These are phyloP conservation scores for Platalea minor DNA, from an alignment of 2,797 vertebrate species.

Conservation along the genomic window DNA sequence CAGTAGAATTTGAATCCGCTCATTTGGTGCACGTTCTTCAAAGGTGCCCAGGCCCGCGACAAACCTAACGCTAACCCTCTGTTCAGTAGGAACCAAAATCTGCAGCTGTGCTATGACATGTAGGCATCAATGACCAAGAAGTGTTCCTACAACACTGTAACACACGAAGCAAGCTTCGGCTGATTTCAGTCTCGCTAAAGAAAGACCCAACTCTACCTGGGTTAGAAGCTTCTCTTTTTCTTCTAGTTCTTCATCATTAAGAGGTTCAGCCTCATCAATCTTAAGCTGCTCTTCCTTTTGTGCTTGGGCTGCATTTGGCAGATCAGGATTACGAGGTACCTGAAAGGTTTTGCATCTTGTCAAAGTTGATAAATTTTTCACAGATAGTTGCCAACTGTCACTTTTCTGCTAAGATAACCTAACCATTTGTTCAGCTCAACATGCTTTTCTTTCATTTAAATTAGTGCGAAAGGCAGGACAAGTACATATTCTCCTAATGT, in stretches of 20 bases:
- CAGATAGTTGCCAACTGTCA: neutral
- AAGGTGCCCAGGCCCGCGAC: neutral
- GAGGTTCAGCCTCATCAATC: conserved; percentile 95
- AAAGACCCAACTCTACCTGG: conserved; percentile 77
- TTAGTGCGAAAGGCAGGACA: neutral
- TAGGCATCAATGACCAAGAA: neutral
- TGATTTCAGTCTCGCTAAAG: neutral
- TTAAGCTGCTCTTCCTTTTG: conserved; percentile 98
- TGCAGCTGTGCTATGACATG: neutral
- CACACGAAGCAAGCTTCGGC: neutral
- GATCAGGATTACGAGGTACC: conserved; percentile 96
- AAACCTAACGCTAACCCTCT: neutral
- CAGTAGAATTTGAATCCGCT: neutral
- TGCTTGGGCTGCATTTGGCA: conserved; percentile 90
- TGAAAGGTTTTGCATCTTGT: conserved; percentile 57
- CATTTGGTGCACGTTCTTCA: fast-evolving
- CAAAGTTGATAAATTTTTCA: neutral
- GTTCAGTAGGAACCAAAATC: neutral
- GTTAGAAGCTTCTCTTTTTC: conserved; percentile 97
- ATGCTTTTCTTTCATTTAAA: neutral
- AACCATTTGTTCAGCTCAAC: neutral
- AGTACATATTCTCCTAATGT: neutral
- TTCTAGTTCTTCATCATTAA: conserved; percentile 95
- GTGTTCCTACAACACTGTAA: fast-evolving
- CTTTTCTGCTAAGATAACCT: neutral